Evolutionary conservation across 1,140 invertebrate species (phyloP).

Genomic region (Hycleus cichorii): DNA sequence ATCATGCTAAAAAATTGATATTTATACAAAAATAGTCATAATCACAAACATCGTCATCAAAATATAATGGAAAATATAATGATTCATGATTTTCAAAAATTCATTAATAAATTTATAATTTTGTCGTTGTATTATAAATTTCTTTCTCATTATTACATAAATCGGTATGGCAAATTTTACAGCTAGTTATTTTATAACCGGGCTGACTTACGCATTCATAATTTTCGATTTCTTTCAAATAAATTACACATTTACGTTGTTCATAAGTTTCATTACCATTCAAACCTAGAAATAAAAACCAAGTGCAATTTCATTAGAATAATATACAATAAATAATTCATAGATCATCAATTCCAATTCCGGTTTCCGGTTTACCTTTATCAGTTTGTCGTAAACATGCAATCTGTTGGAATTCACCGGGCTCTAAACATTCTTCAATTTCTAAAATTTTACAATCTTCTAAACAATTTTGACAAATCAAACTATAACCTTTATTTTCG

Average conservation of each 20-base stretch:
- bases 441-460: neutral
- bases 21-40: too few relatives aligned
- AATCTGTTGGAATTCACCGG: neutral
- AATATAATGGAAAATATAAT: too few relatives aligned
- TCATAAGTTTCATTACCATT: neutral
- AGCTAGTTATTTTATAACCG: neutral
- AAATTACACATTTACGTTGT: conserved; percentile 5
- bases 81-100: too few relatives aligned
- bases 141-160: neutral
- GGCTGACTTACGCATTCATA: conserved; percentile 1
- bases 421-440: conserved; percentile 3
- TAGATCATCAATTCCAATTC: too few relatives aligned
- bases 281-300: too few relatives aligned
- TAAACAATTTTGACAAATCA: conserved; percentile 5
- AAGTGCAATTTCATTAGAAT: too few relatives aligned
- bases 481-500: neutral
- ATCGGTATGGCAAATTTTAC: neutral
- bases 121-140: too few relatives aligned
- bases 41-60: too few relatives aligned
- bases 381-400: conserved; percentile 1
- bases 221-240: neutral
- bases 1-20: too few relatives aligned
- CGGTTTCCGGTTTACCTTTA: neutral
- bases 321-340: too few relatives aligned
- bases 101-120: too few relatives aligned